These are phyloP conservation scores for Amphiprion percula DNA, from an alignment of 2,113 vertebrate genomes.

Conservation along the genomic window DNA sequence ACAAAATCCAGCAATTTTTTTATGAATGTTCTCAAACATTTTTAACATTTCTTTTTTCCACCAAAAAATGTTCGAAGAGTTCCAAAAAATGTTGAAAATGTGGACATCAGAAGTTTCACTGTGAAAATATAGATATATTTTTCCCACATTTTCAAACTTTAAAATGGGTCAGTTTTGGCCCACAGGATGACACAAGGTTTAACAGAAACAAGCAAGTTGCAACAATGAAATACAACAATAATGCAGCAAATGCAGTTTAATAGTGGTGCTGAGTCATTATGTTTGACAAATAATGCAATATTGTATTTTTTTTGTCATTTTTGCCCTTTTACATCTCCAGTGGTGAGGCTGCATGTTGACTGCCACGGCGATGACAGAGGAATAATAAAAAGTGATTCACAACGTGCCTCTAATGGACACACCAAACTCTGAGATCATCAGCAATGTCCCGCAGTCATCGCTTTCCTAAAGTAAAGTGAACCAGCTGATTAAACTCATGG, in stretches of 20 bases:
- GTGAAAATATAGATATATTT: too few relatives aligned
- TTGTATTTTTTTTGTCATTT: neutral
- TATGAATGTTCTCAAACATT: too few relatives aligned
- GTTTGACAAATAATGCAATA: neutral
- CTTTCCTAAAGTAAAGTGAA: conserved; percentile 35
- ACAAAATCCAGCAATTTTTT: too few relatives aligned
- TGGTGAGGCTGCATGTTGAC: conserved; percentile 7
- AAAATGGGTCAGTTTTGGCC: too few relatives aligned
- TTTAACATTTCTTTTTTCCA: too few relatives aligned
- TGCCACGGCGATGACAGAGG: conserved; percentile 7
- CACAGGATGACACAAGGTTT: too few relatives aligned
- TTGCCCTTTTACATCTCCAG: neutral
- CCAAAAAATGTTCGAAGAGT: too few relatives aligned
- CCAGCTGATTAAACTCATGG: conserved; percentile 41
- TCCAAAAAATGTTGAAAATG: too few relatives aligned
- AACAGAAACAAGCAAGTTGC: neutral
- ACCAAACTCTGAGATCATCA: conserved; percentile 26
- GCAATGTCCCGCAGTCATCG: conserved; percentile 50
- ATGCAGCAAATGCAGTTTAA: neutral
- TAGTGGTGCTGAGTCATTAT: too few relatives aligned
- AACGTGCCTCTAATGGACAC: conserved; percentile 2
- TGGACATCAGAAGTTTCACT: too few relatives aligned
- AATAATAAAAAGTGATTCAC: conserved; percentile 37
- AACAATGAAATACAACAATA: neutral
- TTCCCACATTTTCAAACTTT: too few relatives aligned